Evolutionary conservation across 1,140 invertebrate genomes (phyloP), one percentile per base, ranked within the genome.

Genomic region (Apis dorsata): DNA sequence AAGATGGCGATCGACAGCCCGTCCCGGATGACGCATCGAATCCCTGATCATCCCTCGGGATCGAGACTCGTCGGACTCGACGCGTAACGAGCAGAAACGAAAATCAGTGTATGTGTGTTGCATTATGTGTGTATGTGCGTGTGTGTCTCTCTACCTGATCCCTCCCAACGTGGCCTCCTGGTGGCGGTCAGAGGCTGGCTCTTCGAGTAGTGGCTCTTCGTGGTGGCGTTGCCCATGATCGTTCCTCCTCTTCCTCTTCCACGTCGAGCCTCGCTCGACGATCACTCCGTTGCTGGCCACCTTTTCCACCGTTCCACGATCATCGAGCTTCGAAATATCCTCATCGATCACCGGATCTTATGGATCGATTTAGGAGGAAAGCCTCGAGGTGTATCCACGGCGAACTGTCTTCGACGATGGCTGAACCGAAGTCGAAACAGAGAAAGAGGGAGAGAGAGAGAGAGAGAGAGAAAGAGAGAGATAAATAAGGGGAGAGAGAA

Each of bases 191-290:
- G 57, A 21, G 86, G 51, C 66, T 90, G 63, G 73, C 82, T 86
- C 79, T 86, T 91, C 21, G 86, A 81, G 75, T 90, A 90, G 76
- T 88, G 83, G 21, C 88, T 88, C 85, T 94, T 94, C 69, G 92
- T 90, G 82, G 89, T 88, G 81, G 91, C 77, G 89, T 94, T 94
- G 68, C 93, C 93, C 93, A 94, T 93, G 79, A 79, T 87, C 77
- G 65, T 68, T 70, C 69, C 44, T 75, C 63, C 72, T 81, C 59
- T 68, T 79, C 57, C 79, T 74, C 65, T 60, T 73, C 77, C 62
- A 81, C 84, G 76, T 83, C 86, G 83, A 85, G 81, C 79, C 70
- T 72, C 24, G 79, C 77, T 77, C 83, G 77, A 79, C 74, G 84
- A 80, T 80, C 63, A 79, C 75, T 19, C 77, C 78, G 63, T 82